Percentiles rank a stretch among this genome's conserved stretches.
Conservation (phyloP, 2,888 invertebrate genomes). For the Nycteola revayana region DNA sequence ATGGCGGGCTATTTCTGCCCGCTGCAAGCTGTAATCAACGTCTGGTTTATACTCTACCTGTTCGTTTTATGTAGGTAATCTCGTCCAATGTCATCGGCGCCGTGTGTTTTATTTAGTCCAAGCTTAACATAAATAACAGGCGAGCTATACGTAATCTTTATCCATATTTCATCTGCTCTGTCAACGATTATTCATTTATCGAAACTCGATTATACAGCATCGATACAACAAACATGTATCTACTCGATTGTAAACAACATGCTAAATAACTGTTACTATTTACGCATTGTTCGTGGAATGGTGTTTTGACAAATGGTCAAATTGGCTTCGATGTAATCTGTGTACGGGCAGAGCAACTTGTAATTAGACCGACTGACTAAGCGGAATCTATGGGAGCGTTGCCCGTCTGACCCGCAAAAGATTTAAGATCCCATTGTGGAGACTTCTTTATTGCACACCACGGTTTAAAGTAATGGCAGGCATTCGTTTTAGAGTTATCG, state of each 20-base stretch:
- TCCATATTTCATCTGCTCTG: slow-evolving; percentile 37
- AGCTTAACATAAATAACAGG: slow-evolving; percentile 22
- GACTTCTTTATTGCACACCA: slow-evolving; percentile 51
- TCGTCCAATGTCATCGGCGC: too few relatives aligned
- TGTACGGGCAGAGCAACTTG: slow-evolving; percentile 43
- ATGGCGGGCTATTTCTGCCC: slow-evolving; percentile 19
- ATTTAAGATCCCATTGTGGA: slow-evolving; percentile 53
- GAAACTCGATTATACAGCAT: slow-evolving; percentile 37
- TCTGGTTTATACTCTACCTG: too few relatives aligned
- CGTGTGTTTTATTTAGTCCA: too few relatives aligned
- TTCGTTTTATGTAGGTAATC: too few relatives aligned
- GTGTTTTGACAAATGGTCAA: slow-evolving; percentile 52
- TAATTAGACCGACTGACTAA: slow-evolving; percentile 64
- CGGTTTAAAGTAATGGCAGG: slow-evolving; percentile 45
- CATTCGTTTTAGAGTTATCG: slow-evolving; percentile 45
- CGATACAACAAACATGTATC: slow-evolving; percentile 33
- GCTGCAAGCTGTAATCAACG: slow-evolving; percentile 17
- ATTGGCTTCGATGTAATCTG: slow-evolving; percentile 44
- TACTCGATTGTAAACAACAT: slow-evolving; percentile 34
- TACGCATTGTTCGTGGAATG: slow-evolving; percentile 27
- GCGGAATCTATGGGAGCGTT: slow-evolving; percentile 59
- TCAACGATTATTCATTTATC: slow-evolving; percentile 36
- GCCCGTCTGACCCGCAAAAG: slow-evolving; percentile 42
- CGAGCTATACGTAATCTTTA: slow-evolving; percentile 35
- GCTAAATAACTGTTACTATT: slow-evolving; percentile 34